phyloP scores from a whole-genome alignment of 2,888 invertebrate genomes.

The Caenorhabditis panamensis region DNA sequence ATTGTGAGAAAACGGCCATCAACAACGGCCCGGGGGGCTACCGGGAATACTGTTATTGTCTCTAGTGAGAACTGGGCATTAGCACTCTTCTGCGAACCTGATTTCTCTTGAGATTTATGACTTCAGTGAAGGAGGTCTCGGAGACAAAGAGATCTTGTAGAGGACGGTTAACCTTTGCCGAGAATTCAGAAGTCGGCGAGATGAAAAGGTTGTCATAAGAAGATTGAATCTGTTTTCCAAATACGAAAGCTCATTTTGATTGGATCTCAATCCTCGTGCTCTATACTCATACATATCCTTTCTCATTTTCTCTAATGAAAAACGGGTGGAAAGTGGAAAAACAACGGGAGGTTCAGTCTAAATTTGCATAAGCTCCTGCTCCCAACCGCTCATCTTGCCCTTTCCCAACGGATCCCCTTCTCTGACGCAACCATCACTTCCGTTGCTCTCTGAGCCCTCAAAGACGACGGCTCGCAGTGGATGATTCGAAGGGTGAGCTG shows the following conservation, averaged over 20 bases:
- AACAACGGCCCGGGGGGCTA: not conserved
- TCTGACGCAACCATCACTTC: conserved; percentile 2
- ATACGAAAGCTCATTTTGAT: not conserved
- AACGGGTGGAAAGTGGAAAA: not conserved
- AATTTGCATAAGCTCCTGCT: conserved; percentile 14
- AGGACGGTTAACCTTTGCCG: not conserved
- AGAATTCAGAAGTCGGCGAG: no score
- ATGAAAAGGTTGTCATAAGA: no score
- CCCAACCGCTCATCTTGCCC: not conserved
- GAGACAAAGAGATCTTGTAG: not conserved
- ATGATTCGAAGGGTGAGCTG: not conserved
- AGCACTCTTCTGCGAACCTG: not conserved
- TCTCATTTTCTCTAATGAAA: conserved; percentile 5
- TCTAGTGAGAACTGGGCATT: not conserved
- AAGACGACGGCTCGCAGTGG: not conserved
- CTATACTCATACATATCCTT: not conserved
- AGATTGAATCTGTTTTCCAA: no score
- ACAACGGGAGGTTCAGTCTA: not conserved
- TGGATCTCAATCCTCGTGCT: not conserved
- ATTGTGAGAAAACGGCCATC: conserved; percentile 5
- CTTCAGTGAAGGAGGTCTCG: not conserved
- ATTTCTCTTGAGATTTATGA: not conserved
- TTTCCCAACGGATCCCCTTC: conserved; percentile 2
- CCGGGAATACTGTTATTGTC: conserved; percentile 9
- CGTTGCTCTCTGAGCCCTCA: conserved; percentile 11